Conservation (phyloP, 2,888 invertebrate genomes). For the Lutraria lutraria region DNA sequence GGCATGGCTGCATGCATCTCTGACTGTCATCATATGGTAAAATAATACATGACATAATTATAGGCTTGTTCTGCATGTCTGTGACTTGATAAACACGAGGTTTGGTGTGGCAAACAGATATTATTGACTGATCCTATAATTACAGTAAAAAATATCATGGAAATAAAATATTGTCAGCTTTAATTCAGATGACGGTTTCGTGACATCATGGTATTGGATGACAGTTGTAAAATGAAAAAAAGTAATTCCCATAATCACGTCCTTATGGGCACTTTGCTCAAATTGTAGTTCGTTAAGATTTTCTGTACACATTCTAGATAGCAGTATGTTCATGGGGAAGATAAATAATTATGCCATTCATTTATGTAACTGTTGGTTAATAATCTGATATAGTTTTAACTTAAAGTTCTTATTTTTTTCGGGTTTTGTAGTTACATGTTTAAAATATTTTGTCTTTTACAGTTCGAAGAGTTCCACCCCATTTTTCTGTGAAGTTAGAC, state of each 20-base stretch:
- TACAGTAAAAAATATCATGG: neutral
- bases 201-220: conserved; percentile 1
- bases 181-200: neutral
- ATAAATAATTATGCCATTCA: too few relatives aligned
- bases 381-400: too few relatives aligned
- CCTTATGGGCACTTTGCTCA: neutral
- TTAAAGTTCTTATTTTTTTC: too few relatives aligned
- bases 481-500: conserved; percentile 95
- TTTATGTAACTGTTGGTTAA: too few relatives aligned
- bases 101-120: neutral
- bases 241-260: neutral
- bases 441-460: conserved; percentile 80
- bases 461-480: conserved; percentile 98
- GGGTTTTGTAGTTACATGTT: too few relatives aligned
- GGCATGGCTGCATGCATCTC: too few relatives aligned
- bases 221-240: neutral
- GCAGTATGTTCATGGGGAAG: too few relatives aligned
- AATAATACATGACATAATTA: too few relatives aligned
- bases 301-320: too few relatives aligned
- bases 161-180: conserved; percentile 4
- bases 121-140: neutral
- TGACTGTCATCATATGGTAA: too few relatives aligned
- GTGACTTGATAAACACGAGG: neutral
- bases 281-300: too few relatives aligned
- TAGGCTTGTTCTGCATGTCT: neutral